Percentiles rank a stretch among this genome's conserved stretches.
Evolutionary conservation across 1,140 invertebrate species (phyloP).

Genomic region (Rhagoletis pomonella): DNA sequence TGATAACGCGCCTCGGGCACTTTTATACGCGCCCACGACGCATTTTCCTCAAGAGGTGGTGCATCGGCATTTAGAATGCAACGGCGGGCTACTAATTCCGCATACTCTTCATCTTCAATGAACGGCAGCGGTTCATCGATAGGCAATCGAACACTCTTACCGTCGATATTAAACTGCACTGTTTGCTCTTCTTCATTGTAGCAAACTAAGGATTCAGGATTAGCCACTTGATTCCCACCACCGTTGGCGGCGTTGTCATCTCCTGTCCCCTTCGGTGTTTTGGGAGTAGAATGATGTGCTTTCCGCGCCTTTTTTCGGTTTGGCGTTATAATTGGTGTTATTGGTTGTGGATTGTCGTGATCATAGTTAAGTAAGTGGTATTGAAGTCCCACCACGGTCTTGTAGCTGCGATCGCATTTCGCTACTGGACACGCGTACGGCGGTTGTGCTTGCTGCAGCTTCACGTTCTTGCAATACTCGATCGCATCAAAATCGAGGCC

Average conservation of each 20-base stretch:
- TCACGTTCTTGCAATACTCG: constrained; percentile 88
- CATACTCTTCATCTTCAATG: constrained; percentile 80
- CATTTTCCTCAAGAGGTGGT: constrained; percentile 76
- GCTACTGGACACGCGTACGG: constrained; percentile 89
- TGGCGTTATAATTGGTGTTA: constrained; percentile 74
- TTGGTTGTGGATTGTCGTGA: constrained; percentile 81
- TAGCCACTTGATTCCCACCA: constrained; percentile 55
- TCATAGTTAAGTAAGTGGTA: constrained; percentile 90
- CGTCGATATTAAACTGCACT: constrained; percentile 89
- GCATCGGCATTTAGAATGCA: constrained; percentile 75
- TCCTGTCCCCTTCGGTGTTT: constrained; percentile 54
- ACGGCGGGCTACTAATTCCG: constrained; percentile 73
- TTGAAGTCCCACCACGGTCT: constrained; percentile 88
- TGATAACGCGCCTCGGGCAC: constrained; percentile 90
- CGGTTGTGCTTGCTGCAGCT: constrained; percentile 82
- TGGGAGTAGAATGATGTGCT: constrained; percentile 66
- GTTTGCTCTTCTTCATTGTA: constrained; percentile 80
- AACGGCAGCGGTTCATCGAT: constrained; percentile 79
- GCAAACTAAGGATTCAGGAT: constrained; percentile 74
- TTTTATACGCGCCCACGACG: constrained; percentile 77
- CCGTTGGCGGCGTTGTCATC: constrained; percentile 60
- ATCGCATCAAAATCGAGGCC: constrained; percentile 85
- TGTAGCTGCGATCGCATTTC: constrained; percentile 89
- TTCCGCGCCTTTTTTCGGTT: constrained; percentile 77
- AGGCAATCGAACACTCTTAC: constrained; percentile 77